These are phyloP conservation scores for Cassiopea xamachana DNA, from an alignment of 30 jellyfish, hydroid and myxozoan genomes.

Conservation along the genomic window DNA sequence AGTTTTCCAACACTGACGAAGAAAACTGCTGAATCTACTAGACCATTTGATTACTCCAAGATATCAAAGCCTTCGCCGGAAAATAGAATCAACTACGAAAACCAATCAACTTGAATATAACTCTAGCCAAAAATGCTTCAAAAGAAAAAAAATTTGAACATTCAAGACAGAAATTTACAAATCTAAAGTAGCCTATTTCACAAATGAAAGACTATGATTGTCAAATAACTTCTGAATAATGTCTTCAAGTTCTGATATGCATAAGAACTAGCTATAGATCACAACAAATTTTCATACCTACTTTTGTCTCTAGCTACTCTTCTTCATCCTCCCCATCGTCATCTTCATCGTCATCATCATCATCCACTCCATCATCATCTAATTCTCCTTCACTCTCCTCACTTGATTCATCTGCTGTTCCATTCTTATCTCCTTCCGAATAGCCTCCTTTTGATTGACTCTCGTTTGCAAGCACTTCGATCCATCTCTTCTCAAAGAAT, in stretches of 20 bases:
- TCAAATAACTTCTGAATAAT: not conserved
- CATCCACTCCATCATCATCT: slow-evolving; percentile 20
- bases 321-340: slow-evolving; percentile 26
- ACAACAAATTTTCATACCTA: not conserved
- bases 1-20: not conserved
- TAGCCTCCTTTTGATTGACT: slow-evolving; percentile 18
- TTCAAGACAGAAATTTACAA: too few relatives aligned
- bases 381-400: slow-evolving; percentile 36
- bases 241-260: not conserved
- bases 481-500: slow-evolving; percentile 94
- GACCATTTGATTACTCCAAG: not conserved
- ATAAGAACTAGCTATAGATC: not conserved
- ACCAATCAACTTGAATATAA: too few relatives aligned
- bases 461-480: slow-evolving; percentile 64
- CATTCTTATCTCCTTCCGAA: slow-evolving; percentile 44
- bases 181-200: too few relatives aligned
- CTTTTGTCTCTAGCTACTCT: not conserved
- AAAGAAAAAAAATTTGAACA: too few relatives aligned
- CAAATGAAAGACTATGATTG: not conserved
- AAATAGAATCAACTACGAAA: too few relatives aligned
- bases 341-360: slow-evolving; percentile 49
- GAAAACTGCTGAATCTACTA: not conserved
- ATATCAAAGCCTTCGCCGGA: not conserved
- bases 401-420: slow-evolving; percentile 44
- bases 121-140: too few relatives aligned